A percentile compares a stretch with the other conserved stretches of the same genome.
phyloP scores from a whole-genome alignment of 2,113 vertebrate genomes.

The Melospiza melodia region DNA sequence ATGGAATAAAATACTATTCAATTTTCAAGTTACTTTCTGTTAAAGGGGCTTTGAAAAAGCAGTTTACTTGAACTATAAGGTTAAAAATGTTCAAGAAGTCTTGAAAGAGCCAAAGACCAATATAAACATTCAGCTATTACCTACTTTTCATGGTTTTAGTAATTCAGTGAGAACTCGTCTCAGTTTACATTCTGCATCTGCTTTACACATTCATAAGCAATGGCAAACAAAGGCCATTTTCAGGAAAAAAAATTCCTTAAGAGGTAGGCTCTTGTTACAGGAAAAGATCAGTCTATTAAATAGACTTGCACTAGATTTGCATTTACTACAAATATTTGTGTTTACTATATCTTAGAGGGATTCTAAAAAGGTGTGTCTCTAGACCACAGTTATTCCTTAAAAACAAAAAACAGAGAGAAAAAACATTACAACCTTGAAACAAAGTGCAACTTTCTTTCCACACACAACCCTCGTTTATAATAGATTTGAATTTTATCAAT shows the following conservation, averaged over 20 bases:
- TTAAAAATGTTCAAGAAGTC: neutral
- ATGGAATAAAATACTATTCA: neutral
- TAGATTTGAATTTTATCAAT: neutral
- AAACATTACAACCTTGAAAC: neutral
- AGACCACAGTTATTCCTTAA: neutral
- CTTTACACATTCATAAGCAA: neutral
- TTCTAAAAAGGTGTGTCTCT: neutral
- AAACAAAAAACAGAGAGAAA: neutral
- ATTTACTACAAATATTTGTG: neutral
- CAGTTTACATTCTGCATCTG: neutral
- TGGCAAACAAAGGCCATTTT: neutral
- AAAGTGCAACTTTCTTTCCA: rapidly evolving
- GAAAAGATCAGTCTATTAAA: neutral
- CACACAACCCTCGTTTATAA: rapidly evolving
- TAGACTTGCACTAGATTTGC: neutral
- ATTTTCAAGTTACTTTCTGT: neutral
- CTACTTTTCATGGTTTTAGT: neutral
- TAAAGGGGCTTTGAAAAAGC: neutral
- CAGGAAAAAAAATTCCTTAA: neutral
- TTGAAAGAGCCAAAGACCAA: neutral
- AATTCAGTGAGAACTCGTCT: neutral
- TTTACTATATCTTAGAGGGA: neutral
- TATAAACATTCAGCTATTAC: neutral
- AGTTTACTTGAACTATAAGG: neutral
- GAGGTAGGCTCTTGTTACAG: neutral